A percentile compares a stretch with the other conserved stretches of the same genome.
phyloP scores from a whole-genome alignment of 2,797 vertebrate genomes.

The Sebastes trivittatus region DNA sequence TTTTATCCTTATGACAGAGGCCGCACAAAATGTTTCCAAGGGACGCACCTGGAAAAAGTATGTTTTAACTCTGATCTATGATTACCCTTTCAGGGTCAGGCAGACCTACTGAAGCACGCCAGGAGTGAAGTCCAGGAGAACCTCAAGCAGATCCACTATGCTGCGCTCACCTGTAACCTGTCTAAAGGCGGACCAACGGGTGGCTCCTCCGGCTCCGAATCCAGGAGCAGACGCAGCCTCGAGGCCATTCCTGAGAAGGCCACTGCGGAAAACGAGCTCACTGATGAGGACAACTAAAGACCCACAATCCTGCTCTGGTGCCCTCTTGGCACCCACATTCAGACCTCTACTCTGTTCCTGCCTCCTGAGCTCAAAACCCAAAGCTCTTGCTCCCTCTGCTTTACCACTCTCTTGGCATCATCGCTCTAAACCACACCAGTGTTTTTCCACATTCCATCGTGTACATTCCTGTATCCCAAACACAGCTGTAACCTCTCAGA shows the following conservation, averaged over 20 bases:
- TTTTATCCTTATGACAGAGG: background rate
- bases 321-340: background rate
- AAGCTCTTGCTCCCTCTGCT: constrained; percentile 4
- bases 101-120: constrained; percentile 95
- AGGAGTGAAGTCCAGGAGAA: constrained; percentile 94
- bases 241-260: constrained; percentile 91
- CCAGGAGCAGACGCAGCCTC: constrained; percentile 86
- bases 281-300: constrained; percentile 72
- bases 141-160: constrained; percentile 96
- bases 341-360: constrained; percentile 26
- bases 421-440: background rate
- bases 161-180: constrained; percentile 91
- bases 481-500: constrained; percentile 43
- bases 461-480: constrained; percentile 38
- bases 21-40: background rate
- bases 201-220: constrained; percentile 64
- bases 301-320: background rate
- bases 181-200: constrained; percentile 82
- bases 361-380: constrained; percentile 40
- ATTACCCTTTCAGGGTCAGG: constrained; percentile 87
- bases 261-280: constrained; percentile 81
- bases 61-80: background rate
- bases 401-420: background rate
- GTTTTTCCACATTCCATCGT: constrained; percentile 41
- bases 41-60: background rate